These are phyloP conservation scores for Macropus fuliginosus DNA, from an alignment of 2,797 vertebrate genomes.

Conservation along the genomic window DNA sequence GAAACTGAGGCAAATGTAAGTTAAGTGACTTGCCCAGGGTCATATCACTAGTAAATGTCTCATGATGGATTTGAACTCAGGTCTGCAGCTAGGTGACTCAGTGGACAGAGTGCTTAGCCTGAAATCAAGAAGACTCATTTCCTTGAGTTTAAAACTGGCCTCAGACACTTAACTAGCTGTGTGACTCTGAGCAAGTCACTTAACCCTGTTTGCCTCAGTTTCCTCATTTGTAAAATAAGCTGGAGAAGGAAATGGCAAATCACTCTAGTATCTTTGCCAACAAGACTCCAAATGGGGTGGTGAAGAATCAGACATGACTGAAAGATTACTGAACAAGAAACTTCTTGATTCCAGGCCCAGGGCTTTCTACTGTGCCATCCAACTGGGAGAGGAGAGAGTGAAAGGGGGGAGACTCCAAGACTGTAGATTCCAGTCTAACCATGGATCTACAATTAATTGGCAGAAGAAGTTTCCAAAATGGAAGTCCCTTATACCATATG, in stretches of 20 bases:
- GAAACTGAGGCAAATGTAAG: background rate
- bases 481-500: background rate
- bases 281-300: background rate
- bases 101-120: background rate
- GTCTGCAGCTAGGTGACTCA: background rate
- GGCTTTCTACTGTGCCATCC: background rate
- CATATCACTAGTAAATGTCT: background rate
- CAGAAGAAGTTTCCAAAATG: background rate
- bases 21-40: background rate
- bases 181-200: background rate
- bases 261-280: background rate
- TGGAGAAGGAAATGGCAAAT: background rate
- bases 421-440: background rate
- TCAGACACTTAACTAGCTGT: background rate
- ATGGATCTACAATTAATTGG: background rate
- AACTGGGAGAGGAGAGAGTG: background rate
- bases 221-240: background rate
- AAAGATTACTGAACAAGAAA: background rate
- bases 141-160: background rate
- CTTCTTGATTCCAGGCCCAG: background rate
- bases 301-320: background rate
- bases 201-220: background rate
- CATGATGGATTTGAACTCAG: background rate
- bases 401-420: background rate
- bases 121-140: background rate